These are phyloP conservation scores for Pyrrhosoma nymphula DNA, from an alignment of 2,888 invertebrate species.

Conservation along the genomic window DNA sequence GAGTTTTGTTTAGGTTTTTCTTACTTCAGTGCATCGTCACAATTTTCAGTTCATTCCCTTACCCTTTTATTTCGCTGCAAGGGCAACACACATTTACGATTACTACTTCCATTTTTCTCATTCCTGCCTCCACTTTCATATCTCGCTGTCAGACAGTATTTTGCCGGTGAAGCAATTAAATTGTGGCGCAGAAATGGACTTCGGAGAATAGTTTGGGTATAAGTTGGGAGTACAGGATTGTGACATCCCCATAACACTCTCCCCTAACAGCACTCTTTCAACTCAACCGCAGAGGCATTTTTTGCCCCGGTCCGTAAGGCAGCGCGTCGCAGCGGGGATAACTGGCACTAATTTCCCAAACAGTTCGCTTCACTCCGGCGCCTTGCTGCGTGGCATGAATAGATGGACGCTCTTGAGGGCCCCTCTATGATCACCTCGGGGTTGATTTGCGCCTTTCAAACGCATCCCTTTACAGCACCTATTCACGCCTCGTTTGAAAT, in stretches of 20 bases:
- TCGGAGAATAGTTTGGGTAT: neutral
- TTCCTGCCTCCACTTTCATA: too few species aligned
- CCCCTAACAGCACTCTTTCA: neutral
- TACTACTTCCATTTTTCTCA: too few species aligned
- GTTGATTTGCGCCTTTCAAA: neutral
- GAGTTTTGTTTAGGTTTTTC: too few species aligned
- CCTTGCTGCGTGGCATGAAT: neutral
- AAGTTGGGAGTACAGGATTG: neutral
- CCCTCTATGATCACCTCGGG: conserved; percentile 25
- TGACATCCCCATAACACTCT: neutral
- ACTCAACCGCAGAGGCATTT: neutral
- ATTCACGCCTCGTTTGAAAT: neutral
- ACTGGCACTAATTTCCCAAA: conserved; percentile 61
- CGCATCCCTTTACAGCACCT: neutral
- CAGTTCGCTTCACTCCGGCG: neutral
- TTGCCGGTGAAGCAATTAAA: neutral
- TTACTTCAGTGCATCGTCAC: too few species aligned
- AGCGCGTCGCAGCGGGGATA: conserved; percentile 62
- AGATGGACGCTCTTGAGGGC: neutral
- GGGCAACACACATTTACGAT: too few species aligned
- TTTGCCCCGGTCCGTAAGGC: conserved; percentile 23
- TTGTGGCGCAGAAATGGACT: neutral
- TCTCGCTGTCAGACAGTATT: neutral
- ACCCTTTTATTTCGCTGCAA: too few species aligned
- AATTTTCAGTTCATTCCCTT: too few species aligned